Conservation (phyloP, 2,113 vertebrate species). For the Otus sunia region DNA sequence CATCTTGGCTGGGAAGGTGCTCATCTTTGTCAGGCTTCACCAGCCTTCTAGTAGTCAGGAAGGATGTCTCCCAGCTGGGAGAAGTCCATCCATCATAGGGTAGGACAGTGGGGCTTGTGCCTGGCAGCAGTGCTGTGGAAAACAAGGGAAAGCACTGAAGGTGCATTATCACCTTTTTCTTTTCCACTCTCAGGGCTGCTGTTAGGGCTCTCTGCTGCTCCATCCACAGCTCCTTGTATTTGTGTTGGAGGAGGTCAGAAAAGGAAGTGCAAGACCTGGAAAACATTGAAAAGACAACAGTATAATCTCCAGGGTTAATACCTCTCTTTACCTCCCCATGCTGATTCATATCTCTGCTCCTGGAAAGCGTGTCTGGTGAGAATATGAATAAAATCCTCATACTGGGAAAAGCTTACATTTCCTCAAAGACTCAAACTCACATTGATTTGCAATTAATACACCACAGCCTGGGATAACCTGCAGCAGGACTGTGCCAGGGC, state of each 20-base stretch:
- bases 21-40: neutral
- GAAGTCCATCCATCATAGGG: fast-evolving
- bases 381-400: neutral
- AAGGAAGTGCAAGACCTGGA: slow-evolving; percentile 81
- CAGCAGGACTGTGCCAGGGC: neutral
- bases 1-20: neutral
- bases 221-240: slow-evolving; percentile 82
- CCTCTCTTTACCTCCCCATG: neutral
- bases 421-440: neutral
- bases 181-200: neutral
- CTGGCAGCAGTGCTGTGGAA: neutral
- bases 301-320: neutral
- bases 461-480: neutral
- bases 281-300: neutral
- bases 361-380: neutral
- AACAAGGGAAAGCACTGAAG: neutral
- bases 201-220: slow-evolving; percentile 76
- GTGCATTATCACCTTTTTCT: slow-evolving; percentile 69
- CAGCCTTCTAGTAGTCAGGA: neutral
- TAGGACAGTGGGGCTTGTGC: neutral
- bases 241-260: slow-evolving; percentile 82
- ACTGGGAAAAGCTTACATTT: neutral
- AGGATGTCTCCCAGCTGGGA: neutral
- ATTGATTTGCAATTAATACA: neutral
- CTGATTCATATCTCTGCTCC: neutral